Conservation (phyloP, 2,888 invertebrate genomes). For the Myopa tessellatipennis region DNA sequence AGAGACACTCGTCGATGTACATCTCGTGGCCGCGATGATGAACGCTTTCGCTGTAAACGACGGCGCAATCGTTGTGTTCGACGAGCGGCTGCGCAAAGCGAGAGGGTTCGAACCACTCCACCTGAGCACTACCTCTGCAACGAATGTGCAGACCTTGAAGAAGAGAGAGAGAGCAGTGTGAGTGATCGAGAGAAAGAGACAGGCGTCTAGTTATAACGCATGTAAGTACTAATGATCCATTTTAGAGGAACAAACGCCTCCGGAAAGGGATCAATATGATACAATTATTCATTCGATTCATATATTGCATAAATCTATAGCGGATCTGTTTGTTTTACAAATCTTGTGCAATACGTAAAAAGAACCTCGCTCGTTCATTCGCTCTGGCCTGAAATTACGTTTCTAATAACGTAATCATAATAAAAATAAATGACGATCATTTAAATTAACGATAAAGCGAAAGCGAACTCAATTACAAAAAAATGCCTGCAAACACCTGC, state of each 20-base stretch:
- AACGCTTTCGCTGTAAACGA: not conserved
- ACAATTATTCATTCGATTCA: too few relatives aligned
- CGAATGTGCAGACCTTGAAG: slow-evolving; percentile 11
- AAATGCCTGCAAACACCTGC: not conserved
- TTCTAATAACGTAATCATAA: not conserved
- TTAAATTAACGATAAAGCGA: not conserved
- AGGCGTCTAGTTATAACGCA: not conserved
- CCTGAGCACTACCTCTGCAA: slow-evolving; percentile 46
- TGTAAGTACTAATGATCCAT: too few relatives aligned
- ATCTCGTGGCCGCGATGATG: slow-evolving; percentile 41
- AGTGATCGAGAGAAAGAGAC: not conserved
- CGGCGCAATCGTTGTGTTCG: slow-evolving; percentile 54
- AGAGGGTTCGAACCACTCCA: slow-evolving; percentile 50
- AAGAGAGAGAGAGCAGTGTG: not conserved
- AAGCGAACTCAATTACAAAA: not conserved
- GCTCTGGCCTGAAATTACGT: not conserved
- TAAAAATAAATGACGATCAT: not conserved
- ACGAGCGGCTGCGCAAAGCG: slow-evolving; percentile 27
- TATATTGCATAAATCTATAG: too few relatives aligned
- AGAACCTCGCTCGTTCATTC: too few relatives aligned
- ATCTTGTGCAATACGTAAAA: not conserved
- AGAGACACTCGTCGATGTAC: slow-evolving; percentile 45
- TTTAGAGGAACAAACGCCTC: not conserved
- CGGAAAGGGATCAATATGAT: too few relatives aligned
- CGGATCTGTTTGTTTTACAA: not conserved